phyloP scores from a whole-genome alignment of 2,113 vertebrate species.

The Heptranchias perlo region DNA sequence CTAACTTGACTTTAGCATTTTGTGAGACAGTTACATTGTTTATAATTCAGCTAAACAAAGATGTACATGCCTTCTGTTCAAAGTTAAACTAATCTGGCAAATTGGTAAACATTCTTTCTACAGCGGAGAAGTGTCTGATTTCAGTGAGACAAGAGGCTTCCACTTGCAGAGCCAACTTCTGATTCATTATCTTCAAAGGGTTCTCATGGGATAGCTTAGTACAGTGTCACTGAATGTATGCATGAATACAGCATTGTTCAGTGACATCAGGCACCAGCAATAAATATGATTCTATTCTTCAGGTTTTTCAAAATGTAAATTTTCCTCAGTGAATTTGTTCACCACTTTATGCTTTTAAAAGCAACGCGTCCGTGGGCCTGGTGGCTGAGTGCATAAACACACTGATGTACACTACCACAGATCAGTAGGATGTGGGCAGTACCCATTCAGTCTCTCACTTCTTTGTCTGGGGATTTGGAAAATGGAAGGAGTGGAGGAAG shows the following conservation, averaged over 20 bases:
- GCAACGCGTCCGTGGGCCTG: neutral
- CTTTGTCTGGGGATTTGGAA: neutral
- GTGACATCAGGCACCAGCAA: neutral
- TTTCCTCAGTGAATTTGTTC: neutral
- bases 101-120: neutral
- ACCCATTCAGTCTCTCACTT: neutral
- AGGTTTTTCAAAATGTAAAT: neutral
- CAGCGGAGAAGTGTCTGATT: neutral
- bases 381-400: neutral
- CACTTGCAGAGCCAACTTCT: conserved; percentile 9
- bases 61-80: neutral
- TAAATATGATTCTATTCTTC: neutral
- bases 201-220: neutral
- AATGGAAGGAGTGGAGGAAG: neutral
- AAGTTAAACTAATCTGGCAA: neutral
- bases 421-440: neutral
- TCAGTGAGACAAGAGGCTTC: conserved; percentile 16
- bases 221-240: neutral
- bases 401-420: neutral
- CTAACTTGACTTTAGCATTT: neutral
- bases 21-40: neutral
- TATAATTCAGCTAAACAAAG: neutral
- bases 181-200: conserved; percentile 24
- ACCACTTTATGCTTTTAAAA: neutral
- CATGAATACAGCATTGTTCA: conserved; percentile 18